Evolutionary conservation across 1,140 invertebrate genomes (phyloP).

Genomic region (Drosophila burlai): DNA sequence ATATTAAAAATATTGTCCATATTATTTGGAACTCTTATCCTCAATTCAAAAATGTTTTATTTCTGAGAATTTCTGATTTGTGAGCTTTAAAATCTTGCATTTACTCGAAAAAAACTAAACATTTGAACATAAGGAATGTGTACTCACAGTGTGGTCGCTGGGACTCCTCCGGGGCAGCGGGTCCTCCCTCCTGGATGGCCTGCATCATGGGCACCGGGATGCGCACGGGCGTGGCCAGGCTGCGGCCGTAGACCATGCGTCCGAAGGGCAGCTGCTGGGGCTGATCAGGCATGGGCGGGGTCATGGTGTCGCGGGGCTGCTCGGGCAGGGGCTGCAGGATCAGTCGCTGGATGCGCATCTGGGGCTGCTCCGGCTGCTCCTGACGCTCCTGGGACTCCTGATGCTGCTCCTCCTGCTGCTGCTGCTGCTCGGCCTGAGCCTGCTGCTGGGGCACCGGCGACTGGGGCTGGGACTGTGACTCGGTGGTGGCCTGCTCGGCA

Average conservation of each 20-base stretch:
- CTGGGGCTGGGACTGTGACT: conserved; percentile 22
- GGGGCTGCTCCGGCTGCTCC: conserved; percentile 69
- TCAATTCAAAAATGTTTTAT: neutral
- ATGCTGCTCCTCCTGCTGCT: conserved; percentile 29
- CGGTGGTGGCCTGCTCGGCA: conserved; percentile 48
- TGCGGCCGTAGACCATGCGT: conserved; percentile 86
- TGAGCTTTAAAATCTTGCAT: too few relatives aligned
- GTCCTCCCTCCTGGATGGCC: conserved; percentile 58
- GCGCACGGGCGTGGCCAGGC: conserved; percentile 85
- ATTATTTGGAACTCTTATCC: neutral
- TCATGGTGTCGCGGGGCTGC: conserved; percentile 84
- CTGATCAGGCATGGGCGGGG: conserved; percentile 82
- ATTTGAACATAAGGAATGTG: too few relatives aligned
- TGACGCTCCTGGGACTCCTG: conserved; percentile 65
- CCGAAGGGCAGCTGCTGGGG: conserved; percentile 83
- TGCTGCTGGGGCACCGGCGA: conserved; percentile 20
- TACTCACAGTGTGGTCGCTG: conserved; percentile 88
- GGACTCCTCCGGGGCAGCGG: conserved; percentile 85
- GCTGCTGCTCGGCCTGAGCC: conserved; percentile 42
- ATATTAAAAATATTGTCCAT: neutral
- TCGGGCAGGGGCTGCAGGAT: conserved; percentile 82
- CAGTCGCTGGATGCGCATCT: conserved; percentile 72
- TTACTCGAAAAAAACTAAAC: too few relatives aligned
- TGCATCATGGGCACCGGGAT: conserved; percentile 87
- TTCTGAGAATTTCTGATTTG: neutral